These are phyloP conservation scores for Chlorodrepanis virens DNA, from an alignment of 2,113 vertebrate genomes.

Conservation along the genomic window DNA sequence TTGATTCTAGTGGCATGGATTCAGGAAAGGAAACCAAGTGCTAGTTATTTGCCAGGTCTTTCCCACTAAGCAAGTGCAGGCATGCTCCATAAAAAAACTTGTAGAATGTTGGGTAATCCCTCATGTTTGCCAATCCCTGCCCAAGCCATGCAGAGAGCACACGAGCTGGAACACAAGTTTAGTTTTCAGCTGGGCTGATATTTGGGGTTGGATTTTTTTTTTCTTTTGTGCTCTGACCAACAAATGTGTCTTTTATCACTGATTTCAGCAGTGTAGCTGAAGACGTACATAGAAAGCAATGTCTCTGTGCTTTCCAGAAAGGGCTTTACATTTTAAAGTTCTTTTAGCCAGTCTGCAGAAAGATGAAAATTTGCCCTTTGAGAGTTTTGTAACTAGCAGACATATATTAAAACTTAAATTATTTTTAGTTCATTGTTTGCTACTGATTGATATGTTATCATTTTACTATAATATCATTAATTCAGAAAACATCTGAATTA, in stretches of 20 bases:
- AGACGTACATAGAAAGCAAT: neutral
- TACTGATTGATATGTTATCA: neutral
- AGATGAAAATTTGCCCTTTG: neutral
- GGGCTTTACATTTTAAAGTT: neutral
- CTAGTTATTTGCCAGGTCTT: neutral
- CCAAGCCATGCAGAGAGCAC: neutral
- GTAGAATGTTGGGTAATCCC: fast-evolving
- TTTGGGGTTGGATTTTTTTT: neutral
- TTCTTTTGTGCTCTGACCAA: neutral
- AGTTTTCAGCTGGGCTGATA: neutral
- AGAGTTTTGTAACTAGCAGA: neutral
- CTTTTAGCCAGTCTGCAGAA: neutral
- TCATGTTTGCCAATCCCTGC: fast-evolving
- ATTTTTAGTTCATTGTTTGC: neutral
- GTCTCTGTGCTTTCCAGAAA: neutral
- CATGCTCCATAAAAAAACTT: fast-evolving
- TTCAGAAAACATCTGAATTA: neutral
- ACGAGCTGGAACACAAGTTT: neutral
- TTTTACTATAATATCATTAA: neutral
- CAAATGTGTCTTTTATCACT: neutral
- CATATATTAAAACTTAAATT: neutral
- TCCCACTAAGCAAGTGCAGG: neutral
- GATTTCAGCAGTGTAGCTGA: neutral
- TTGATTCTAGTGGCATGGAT: neutral
- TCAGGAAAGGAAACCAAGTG: neutral